These are phyloP conservation scores for Hirtodrosophila duncani DNA, from an alignment of 2,888 invertebrate species.

Conservation along the genomic window DNA sequence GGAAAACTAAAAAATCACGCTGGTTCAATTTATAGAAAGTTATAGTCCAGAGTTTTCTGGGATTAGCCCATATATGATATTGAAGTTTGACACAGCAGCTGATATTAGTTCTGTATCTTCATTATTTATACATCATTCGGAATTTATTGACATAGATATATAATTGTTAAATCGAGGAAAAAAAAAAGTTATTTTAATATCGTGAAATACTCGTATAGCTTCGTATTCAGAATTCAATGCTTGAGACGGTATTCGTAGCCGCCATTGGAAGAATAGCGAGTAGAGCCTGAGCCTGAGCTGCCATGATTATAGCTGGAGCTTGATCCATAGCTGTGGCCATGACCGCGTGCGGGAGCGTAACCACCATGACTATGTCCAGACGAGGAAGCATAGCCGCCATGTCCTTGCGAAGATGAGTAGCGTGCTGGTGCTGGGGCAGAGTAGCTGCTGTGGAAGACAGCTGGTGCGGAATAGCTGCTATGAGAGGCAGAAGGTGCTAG, in stretches of 20 bases:
- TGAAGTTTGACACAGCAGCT: no score
- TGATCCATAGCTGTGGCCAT: constrained; percentile 3
- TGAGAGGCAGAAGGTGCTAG: constrained; percentile 11
- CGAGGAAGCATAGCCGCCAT: no score
- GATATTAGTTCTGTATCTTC: no score
- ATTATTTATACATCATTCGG: no score
- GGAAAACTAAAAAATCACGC: no score
- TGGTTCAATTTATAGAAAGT: no score
- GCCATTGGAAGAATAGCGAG: constrained; percentile 60
- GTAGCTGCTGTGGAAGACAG: constrained; percentile 27
- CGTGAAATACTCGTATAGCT: not conserved
- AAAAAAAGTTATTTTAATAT: constrained; percentile 1
- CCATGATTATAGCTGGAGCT: constrained; percentile 16
- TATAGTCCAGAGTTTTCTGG: no score
- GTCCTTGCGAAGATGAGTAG: constrained; percentile 15
- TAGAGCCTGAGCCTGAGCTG: constrained; percentile 21
- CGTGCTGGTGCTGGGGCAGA: constrained; percentile 24
- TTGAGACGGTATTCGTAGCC: constrained; percentile 58
- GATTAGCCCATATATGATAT: no score
- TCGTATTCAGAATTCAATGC: constrained; percentile 22
- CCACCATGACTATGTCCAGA: constrained; percentile 16
- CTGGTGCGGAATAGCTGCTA: constrained; percentile 30
- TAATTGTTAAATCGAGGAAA: constrained; percentile 5
- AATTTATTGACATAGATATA: no score
- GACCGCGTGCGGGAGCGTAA: not conserved